Evolutionary conservation across 53 echinoderm and acorn worm species (phyloP).

Genomic region (Paelopatides confundens): DNA sequence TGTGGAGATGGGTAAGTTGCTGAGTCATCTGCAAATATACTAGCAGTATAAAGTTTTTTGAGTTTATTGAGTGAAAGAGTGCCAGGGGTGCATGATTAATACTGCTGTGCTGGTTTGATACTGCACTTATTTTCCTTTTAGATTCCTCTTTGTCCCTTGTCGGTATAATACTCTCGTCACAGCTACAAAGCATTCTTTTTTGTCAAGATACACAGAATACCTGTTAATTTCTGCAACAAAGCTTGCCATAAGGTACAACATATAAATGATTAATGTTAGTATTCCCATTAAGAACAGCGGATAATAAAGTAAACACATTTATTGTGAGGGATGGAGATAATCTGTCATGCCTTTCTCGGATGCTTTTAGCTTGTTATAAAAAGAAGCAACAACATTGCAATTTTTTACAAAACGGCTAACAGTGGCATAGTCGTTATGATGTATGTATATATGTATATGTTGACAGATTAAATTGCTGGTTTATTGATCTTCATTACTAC

Average conservation of each 20-base stretch:
- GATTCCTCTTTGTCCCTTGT: neutral
- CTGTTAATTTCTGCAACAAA: neutral
- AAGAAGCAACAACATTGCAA: neutral
- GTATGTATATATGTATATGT: neutral
- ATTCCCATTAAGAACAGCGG: neutral
- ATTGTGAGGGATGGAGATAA: neutral
- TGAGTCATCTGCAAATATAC: no score
- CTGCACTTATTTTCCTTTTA: neutral
- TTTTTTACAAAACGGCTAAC: neutral
- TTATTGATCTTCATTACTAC: neutral
- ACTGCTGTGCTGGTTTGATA: no score
- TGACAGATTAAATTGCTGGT: neutral
- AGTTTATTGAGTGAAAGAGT: no score
- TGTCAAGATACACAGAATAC: neutral
- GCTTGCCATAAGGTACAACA: neutral
- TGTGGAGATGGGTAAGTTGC: no score
- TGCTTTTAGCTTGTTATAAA: neutral
- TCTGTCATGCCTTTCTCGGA: neutral
- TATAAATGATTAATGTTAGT: neutral
- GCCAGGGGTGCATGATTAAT: no score
- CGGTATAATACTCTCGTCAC: neutral
- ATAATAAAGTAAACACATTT: neutral
- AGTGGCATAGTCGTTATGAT: neutral
- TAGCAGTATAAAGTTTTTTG: no score
- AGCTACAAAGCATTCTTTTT: neutral